phyloP scores from a whole-genome alignment of 1,140 invertebrate species.

The Epicauta chinensis region DNA sequence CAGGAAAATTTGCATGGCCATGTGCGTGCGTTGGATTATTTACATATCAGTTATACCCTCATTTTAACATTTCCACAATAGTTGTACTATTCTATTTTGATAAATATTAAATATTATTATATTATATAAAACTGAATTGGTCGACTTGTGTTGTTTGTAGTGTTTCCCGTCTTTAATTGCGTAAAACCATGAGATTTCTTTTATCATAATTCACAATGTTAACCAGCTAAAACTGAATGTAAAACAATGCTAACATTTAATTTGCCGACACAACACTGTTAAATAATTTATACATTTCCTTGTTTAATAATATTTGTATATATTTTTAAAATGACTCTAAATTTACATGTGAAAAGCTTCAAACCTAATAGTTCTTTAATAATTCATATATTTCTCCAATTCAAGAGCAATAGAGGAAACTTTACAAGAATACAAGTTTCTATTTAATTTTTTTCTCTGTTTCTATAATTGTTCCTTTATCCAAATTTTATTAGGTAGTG shows the following conservation, averaged over 20 bases:
- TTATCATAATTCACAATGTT: constrained; percentile 25
- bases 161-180: constrained; percentile 19
- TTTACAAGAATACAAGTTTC: too few relatives aligned
- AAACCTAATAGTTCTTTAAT: background rate
- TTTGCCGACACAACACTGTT: constrained; percentile 10
- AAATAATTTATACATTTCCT: constrained; percentile 8
- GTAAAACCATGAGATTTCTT: constrained; percentile 26
- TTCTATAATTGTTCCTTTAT: too few relatives aligned
- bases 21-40: constrained; percentile 11
- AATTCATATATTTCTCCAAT: too few relatives aligned
- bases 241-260: constrained; percentile 21
- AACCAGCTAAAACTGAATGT: constrained; percentile 21
- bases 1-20: constrained; percentile 12
- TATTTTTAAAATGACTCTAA: background rate
- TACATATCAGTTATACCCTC: constrained; percentile 8
- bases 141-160: constrained; percentile 2
- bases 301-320: constrained; percentile 7
- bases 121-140: too few relatives aligned
- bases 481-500: too few relatives aligned
- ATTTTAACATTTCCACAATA: too few relatives aligned
- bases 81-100: too few relatives aligned
- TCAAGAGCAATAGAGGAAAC: too few relatives aligned
- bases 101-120: too few relatives aligned
- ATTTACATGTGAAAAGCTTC: constrained; percentile 10
- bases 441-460: too few relatives aligned